These are phyloP conservation scores for Mormyrops attenuatus DNA, from an alignment of 2,797 vertebrate genomes.

Conservation along the genomic window DNA sequence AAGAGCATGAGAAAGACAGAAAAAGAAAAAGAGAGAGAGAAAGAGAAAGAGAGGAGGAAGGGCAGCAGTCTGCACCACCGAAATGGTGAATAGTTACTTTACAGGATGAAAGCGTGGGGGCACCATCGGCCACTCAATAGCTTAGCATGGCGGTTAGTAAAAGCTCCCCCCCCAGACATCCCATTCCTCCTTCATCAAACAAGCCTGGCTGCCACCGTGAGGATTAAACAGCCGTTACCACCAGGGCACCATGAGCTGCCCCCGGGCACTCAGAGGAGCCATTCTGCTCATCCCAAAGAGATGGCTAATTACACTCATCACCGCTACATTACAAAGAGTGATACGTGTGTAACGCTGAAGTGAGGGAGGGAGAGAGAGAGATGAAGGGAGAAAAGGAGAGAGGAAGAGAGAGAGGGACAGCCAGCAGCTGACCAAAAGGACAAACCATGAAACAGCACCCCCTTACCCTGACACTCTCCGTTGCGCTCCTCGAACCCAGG, in stretches of 20 bases:
- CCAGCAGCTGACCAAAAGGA: background rate
- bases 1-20: background rate
- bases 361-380: background rate
- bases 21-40: background rate
- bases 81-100: constrained; percentile 16
- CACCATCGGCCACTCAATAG: background rate
- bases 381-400: constrained; percentile 27
- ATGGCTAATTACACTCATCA: constrained; percentile 72
- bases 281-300: constrained; percentile 64
- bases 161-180: constrained; percentile 9
- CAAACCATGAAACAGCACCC: background rate
- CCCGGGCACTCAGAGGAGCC: constrained; percentile 54
- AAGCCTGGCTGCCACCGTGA: constrained; percentile 30
- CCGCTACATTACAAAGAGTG: constrained; percentile 62
- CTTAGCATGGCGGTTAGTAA: background rate
- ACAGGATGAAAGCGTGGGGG: background rate
- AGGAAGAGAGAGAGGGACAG: constrained; percentile 22
- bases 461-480: constrained; percentile 89
- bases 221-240: constrained; percentile 42
- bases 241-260: constrained; percentile 59
- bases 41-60: background rate
- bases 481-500: constrained; percentile 87
- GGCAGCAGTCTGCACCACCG: background rate
- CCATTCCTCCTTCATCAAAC: constrained; percentile 7
- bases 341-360: constrained; percentile 7